Conservation (phyloP, 2,888 invertebrate species). For the Trachelus iudaicus region DNA sequence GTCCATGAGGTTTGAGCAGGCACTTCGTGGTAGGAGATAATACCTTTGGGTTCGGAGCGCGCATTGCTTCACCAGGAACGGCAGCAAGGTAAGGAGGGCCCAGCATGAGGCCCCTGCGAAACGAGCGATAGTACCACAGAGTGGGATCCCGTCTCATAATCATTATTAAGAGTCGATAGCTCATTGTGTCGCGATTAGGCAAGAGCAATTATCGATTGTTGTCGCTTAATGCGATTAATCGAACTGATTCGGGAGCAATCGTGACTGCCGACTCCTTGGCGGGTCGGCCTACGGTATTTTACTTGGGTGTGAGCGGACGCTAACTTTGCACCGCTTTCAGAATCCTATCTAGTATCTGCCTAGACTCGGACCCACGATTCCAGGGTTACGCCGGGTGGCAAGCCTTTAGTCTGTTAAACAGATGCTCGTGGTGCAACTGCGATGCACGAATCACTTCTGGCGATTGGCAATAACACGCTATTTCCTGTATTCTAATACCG, state of each 20-base stretch:
- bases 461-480: no score
- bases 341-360: not conserved
- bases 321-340: conserved; percentile 1
- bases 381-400: no score
- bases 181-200: conserved; percentile 42
- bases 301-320: not conserved
- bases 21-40: conserved; percentile 43
- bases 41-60: conserved; percentile 33
- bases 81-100: conserved; percentile 33
- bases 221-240: conserved; percentile 52
- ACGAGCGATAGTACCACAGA: conserved; percentile 16
- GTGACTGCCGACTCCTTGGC: conserved; percentile 29
- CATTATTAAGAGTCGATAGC: conserved; percentile 30
- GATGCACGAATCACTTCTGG: no score
- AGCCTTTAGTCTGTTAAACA: no score
- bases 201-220: conserved; percentile 53
- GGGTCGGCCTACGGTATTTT: conserved; percentile 18
- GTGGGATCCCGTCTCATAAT: conserved; percentile 35
- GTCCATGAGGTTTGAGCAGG: conserved; percentile 22
- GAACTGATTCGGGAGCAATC: conserved; percentile 46
- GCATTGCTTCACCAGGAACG: conserved; percentile 34
- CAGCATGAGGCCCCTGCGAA: conserved; percentile 40
- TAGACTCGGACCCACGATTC: no score
- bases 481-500: no score
- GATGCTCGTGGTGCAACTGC: no score